Evolutionary conservation across 1,140 invertebrate genomes (phyloP).

Genomic region (Pseudoatta argentina): DNA sequence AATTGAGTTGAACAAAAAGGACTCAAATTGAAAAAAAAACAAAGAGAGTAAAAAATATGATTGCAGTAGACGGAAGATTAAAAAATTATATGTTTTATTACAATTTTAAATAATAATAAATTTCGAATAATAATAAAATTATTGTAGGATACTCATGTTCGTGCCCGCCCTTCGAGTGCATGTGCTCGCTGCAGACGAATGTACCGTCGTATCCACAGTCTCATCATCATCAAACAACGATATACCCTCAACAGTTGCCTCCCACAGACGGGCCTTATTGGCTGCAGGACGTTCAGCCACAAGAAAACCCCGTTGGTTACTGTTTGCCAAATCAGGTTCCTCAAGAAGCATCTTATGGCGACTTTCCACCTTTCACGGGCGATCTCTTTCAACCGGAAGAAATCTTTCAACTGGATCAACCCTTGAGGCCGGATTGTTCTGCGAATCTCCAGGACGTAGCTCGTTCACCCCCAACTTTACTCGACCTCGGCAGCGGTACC

Average conservation of each 20-base stretch:
- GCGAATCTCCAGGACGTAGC: slow-evolving; percentile 85
- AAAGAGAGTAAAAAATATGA: too few species aligned
- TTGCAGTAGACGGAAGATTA: too few species aligned
- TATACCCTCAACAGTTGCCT: slow-evolving; percentile 76
- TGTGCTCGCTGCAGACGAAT: slow-evolving; percentile 84
- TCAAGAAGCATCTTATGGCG: slow-evolving; percentile 82
- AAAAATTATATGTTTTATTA: not conserved
- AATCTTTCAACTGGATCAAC: slow-evolving; percentile 92
- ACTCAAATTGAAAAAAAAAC: too few species aligned
- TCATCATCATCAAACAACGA: slow-evolving; percentile 76
- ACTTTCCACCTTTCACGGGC: slow-evolving; percentile 87
- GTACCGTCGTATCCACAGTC: slow-evolving; percentile 79
- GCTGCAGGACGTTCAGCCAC: slow-evolving; percentile 79
- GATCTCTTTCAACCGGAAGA: slow-evolving; percentile 93
- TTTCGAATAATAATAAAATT: not conserved
- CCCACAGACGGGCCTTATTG: slow-evolving; percentile 80
- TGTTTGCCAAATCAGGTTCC: slow-evolving; percentile 78
- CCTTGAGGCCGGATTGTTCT: slow-evolving; percentile 88
- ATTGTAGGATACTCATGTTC: slow-evolving; percentile 88
- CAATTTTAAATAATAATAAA: not conserved
- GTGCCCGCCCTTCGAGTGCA: slow-evolving; percentile 89
- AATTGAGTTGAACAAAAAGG: too few species aligned
- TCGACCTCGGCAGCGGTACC: slow-evolving; percentile 90
- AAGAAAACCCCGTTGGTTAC: slow-evolving; percentile 77
- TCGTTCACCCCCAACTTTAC: slow-evolving; percentile 89